Evolutionary conservation across 1,140 invertebrate genomes (phyloP), one percentile per base, ranked within the genome.

Genomic region (Drosophila littoralis): DNA sequence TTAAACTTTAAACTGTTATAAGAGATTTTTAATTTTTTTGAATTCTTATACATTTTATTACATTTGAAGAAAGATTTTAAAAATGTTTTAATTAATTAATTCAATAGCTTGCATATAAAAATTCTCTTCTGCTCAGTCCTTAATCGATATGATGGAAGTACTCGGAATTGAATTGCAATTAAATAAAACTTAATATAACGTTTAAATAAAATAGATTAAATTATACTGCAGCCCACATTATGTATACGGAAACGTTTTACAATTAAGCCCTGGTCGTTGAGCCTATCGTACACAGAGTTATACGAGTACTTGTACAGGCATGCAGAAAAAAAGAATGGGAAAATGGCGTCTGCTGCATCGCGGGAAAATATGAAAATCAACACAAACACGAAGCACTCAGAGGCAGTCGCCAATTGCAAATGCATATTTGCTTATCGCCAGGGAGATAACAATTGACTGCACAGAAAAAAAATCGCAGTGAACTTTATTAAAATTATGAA

Each of bases 401-500:
- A 52, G 60, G 40, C 72, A 63, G 63, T 61, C 48, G 51, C n/a
- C 68, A 60, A 76, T 65, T 77, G 77, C 73, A 70, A 48, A 51
- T 73, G 77, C 63, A 60, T 86, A 81, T 88, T 86, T 86, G 82
- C 82, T 86, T 86, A 86, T 82, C 71, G 72, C 52, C 33, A 54
- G 36, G 33, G 72, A 76, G 82, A 86, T 86, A 88, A 77, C 82
- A 86, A 86, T 86, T 86, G 83, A 86, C 83, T 86, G 59, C 52
- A 32, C 78, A 35, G 57, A 43, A 63, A 43, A 66, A 75, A 85
- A 82, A 88, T 86, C 79, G 52, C 72, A 9, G 68, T 67, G 83
- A 82, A 86, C 79, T 86, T 86, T 86, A 86, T 86, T 86, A 86
- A 88, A 86, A 88, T 86, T 79, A 88, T 76, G 50, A 60, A 76